These are phyloP conservation scores for Chrysolina americana DNA, from an alignment of 2,888 invertebrate species.

Conservation along the genomic window DNA sequence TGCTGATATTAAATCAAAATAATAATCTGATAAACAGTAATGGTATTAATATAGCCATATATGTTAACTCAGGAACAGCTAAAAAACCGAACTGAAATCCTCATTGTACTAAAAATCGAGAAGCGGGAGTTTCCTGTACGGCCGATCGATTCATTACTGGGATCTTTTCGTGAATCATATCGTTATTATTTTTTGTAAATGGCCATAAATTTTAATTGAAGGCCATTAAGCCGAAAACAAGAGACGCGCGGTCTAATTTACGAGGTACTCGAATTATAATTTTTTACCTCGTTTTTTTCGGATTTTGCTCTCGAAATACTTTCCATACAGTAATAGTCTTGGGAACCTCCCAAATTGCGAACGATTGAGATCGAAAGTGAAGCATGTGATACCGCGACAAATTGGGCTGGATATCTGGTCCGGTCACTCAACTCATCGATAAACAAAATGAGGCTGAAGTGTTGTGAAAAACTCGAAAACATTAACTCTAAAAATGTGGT, in stretches of 20 bases:
- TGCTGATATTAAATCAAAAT: too few species aligned
- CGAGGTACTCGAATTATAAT: conserved; percentile 32
- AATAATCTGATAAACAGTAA: too few species aligned
- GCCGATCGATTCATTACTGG: conserved; percentile 9
- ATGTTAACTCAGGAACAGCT: not conserved
- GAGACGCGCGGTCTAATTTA: conserved; percentile 35
- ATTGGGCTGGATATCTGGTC: not conserved
- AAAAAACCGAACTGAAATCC: not conserved
- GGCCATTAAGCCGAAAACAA: conserved; percentile 40
- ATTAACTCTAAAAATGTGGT: too few species aligned
- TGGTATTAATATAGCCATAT: too few species aligned
- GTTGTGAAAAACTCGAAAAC: not conserved
- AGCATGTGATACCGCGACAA: not conserved
- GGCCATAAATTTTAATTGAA: conserved; percentile 45
- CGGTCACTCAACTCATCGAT: not conserved
- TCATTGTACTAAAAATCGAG: conserved; percentile 2
- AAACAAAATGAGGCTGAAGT: not conserved
- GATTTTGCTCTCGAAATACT: conserved; percentile 8
- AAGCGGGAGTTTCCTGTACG: conserved; percentile 10
- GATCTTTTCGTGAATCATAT: conserved; percentile 27
- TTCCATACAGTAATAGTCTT: conserved; percentile 22
- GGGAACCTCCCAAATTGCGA: not conserved
- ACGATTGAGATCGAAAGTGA: conserved; percentile 4
- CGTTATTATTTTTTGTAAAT: conserved; percentile 44
- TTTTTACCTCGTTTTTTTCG: conserved; percentile 19